Conservation (phyloP, 2,113 vertebrate genomes). For the Agapornis roseicollis region DNA sequence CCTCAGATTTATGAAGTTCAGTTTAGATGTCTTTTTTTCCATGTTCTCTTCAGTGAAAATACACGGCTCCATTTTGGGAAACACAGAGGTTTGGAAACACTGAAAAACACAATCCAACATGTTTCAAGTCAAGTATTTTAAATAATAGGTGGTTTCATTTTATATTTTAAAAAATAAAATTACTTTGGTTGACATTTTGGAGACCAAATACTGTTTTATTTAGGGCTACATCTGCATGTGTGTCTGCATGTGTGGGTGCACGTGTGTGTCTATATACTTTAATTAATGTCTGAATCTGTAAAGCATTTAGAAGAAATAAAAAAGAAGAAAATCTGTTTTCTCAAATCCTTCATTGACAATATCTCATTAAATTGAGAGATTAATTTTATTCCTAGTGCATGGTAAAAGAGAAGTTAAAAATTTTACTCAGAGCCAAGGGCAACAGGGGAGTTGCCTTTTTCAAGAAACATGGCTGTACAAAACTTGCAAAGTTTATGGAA, state of each 20-base stretch:
- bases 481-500: conserved; percentile 51
- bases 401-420: conserved; percentile 37
- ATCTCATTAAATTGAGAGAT: conserved; percentile 28
- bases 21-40: neutral
- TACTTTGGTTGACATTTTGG: neutral
- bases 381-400: conserved; percentile 43
- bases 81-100: neutral
- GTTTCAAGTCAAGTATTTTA: neutral
- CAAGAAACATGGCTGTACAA: conserved; percentile 25
- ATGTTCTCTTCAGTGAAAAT: neutral
- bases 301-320: conserved; percentile 30
- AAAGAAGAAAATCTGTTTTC: conserved; percentile 40
- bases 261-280: neutral
- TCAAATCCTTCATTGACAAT: conserved; percentile 45
- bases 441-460: conserved; percentile 40
- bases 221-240: neutral
- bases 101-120: neutral
- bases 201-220: neutral
- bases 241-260: neutral
- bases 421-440: conserved; percentile 37
- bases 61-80: neutral
- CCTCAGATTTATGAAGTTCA: neutral
- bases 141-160: neutral
- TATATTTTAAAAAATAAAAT: neutral
- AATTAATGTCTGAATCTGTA: conserved; percentile 12